Conservation (phyloP, 2,888 invertebrate genomes). For the Dasysyrphus albostriatus region DNA sequence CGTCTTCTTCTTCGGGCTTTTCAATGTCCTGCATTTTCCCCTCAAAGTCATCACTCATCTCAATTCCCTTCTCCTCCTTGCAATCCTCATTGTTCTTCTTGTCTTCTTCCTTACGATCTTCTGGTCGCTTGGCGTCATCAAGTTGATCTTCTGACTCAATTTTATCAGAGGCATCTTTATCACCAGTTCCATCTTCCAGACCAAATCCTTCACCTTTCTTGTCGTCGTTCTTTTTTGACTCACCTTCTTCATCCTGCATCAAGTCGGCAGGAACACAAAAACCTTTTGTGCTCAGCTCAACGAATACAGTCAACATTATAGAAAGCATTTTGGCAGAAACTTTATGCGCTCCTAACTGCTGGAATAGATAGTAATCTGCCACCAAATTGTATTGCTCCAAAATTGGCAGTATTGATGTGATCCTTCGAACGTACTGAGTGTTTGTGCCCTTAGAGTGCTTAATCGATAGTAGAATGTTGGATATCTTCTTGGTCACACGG, state of each 20-base stretch:
- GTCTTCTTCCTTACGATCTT: slow-evolving; percentile 86
- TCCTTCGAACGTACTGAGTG: slow-evolving; percentile 77
- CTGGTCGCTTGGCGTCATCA: slow-evolving; percentile 92
- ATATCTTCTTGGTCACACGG: slow-evolving; percentile 82
- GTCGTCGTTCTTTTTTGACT: slow-evolving; percentile 84
- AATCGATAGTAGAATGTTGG: slow-evolving; percentile 83
- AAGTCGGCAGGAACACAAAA: slow-evolving; percentile 96
- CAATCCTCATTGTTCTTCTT: slow-evolving; percentile 92
- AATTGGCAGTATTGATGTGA: slow-evolving; percentile 86
- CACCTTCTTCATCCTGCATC: slow-evolving; percentile 89
- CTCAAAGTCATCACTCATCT: slow-evolving; percentile 98
- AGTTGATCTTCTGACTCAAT: slow-evolving; percentile 94
- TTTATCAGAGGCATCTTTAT: slow-evolving; percentile 97
- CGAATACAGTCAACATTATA: slow-evolving; percentile 92
- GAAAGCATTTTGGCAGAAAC: slow-evolving; percentile 93
- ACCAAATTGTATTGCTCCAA: slow-evolving; percentile 91
- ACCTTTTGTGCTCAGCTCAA: slow-evolving; percentile 93
- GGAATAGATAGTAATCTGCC: slow-evolving; percentile 91
- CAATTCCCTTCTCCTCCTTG: slow-evolving; percentile 95
- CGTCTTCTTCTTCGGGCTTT: slow-evolving; percentile 86
- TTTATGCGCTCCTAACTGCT: slow-evolving; percentile 91
- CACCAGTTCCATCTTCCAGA: slow-evolving; percentile 92
- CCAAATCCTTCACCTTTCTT: slow-evolving; percentile 91
- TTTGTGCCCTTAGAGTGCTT: slow-evolving; percentile 82
- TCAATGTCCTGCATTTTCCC: slow-evolving; percentile 88